Evolutionary conservation across 2,797 vertebrate genomes (phyloP), one percentile per base, ranked within the genome.

Genomic region (Paramormyrops hopkinsi): DNA sequence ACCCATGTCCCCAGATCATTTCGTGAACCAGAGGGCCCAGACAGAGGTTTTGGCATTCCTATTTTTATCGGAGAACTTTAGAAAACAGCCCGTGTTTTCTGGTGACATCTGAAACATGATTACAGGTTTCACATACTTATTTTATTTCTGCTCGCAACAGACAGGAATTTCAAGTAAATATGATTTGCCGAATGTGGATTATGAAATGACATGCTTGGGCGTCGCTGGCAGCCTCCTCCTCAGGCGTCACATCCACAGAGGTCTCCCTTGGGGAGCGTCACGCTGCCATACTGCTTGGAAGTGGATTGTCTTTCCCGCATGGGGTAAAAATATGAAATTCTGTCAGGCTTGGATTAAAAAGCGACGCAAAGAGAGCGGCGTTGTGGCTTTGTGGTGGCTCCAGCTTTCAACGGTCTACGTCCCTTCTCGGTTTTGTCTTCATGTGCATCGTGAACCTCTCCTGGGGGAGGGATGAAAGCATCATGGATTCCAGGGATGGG

Each of bases 321-420:
- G 59, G 62, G 62, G 89, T 44, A 65, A 88, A 88, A 79, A 88
- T 90, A 76, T 86, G 89, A 90, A 88, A 88, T 88, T 86, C 88
- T 73, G 59, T 90, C 82, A 88, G 89, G 83, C 51, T 86, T 12
- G 6, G 89, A 87, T 87, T 86, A 22, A 85, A 89, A 89, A 88
- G 41, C 19, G n/a, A 56, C 19, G 37, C 51, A 48, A 19, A 90
- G 85, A 56, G 44, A 90, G 76, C 41, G 25, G 44, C 3, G 25
- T 46, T 4, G 54, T 54, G 54, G 87, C 56, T 90, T 88, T 62
- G 89, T 59, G 89, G 54, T 46, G 54, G 25, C 62, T 51, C 46
- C 53, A 51, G 12, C 85, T 87, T 53, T n/a, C 22, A 19, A 53
- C n/a, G 86, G 53, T 82, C 44, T 62, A 54, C 86, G 73, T 25